A percentile compares a stretch with the other conserved stretches of the same genome.
These are phyloP conservation scores for Sarcophaga rosellei DNA, from an alignment of 2,888 invertebrate genomes.

Conservation along the genomic window DNA sequence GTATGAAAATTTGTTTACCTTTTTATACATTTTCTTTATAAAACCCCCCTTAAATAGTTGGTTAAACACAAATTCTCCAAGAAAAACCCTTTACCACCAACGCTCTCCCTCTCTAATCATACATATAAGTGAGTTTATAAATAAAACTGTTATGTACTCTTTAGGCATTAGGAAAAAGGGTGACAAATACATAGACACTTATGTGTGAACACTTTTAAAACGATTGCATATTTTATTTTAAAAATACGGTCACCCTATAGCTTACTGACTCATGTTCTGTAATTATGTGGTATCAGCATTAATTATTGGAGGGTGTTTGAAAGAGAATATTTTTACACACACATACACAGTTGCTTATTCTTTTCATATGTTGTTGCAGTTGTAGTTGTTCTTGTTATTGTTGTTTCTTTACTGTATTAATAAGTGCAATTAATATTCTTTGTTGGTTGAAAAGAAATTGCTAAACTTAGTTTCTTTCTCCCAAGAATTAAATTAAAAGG, in stretches of 20 bases:
- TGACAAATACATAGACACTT: too few species aligned
- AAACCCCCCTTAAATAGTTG: constrained; percentile 27
- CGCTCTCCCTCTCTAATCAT: too few species aligned
- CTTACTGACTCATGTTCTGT: constrained; percentile 1
- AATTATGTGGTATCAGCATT: constrained; percentile 19
- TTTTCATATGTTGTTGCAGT: neutral
- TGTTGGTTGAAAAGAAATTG: constrained; percentile 17
- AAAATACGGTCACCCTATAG: constrained; percentile 10
- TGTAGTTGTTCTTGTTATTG: neutral
- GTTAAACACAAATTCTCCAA: constrained; percentile 26
- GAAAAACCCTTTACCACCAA: neutral
- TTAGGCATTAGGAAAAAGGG: too few species aligned
- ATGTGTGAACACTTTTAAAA: too few species aligned
- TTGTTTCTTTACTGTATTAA: constrained; percentile 33
- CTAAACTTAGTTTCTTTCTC: constrained; percentile 33
- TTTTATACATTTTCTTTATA: neutral
- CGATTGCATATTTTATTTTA: too few species aligned
- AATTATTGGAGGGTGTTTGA: neutral
- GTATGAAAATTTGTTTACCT: constrained; percentile 43
- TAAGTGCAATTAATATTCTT: constrained; percentile 50
- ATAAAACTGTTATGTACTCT: too few species aligned
- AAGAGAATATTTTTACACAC: too few species aligned
- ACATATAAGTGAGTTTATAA: too few species aligned
- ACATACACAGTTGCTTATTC: neutral
- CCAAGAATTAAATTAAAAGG: constrained; percentile 43